Evolutionary conservation across 1,140 invertebrate species (phyloP).

Genomic region (Sipha flava): DNA sequence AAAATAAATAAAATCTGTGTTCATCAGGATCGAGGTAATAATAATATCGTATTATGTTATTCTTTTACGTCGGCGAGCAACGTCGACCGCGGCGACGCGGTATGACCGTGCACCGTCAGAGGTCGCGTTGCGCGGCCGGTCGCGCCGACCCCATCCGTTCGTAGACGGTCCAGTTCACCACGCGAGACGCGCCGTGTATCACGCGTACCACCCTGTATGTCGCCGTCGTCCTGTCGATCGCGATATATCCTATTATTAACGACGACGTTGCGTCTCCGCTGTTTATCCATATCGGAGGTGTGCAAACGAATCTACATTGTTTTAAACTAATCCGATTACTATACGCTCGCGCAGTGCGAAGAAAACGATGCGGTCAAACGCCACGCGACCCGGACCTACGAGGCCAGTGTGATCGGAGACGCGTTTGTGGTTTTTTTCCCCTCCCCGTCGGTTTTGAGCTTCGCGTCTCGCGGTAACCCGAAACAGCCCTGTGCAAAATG

Average conservation of each 20-base stretch:
- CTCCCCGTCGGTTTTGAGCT: not conserved
- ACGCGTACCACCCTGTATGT: not conserved
- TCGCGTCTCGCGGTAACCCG: not conserved
- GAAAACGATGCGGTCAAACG: not conserved
- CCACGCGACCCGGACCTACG: not conserved
- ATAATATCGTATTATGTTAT: not conserved
- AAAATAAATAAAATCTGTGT: not conserved
- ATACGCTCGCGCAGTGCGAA: not conserved
- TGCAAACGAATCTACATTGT: too few relatives aligned
- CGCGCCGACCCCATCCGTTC: not conserved
- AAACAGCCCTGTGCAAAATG: too few relatives aligned
- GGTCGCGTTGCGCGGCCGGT: not conserved
- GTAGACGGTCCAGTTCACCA: constrained; percentile 21
- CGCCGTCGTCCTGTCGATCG: not conserved
- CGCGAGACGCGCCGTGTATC: not conserved
- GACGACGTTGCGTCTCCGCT: not conserved
- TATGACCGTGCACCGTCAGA: constrained; percentile 6
- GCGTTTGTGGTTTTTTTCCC: not conserved
- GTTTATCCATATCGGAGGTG: too few relatives aligned
- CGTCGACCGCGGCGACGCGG: not conserved
- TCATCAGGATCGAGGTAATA: not conserved
- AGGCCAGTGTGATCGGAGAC: constrained; percentile 5
- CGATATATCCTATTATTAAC: not conserved
- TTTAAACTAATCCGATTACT: not conserved
- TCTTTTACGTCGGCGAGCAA: not conserved